phyloP scores from a whole-genome alignment of 2,797 vertebrate species.

The Rhodeus uyekii region DNA sequence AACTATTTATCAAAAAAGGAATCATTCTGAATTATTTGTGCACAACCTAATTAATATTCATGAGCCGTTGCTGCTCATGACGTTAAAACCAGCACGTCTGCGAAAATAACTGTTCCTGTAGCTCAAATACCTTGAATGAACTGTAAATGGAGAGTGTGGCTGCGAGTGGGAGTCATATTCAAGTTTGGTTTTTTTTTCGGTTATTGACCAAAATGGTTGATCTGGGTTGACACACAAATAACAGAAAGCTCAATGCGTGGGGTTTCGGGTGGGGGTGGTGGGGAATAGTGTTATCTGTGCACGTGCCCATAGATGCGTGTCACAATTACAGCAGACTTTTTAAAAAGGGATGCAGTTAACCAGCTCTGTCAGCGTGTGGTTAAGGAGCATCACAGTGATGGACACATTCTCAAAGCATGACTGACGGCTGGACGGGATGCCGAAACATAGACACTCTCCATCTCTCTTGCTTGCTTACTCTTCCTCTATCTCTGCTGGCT shows the following conservation, averaged over 20 bases:
- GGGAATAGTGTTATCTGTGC: conserved; percentile 16
- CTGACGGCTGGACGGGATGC: conserved; percentile 79
- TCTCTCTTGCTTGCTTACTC: conserved; percentile 37
- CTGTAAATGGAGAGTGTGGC: neutral
- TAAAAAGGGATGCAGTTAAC: conserved; percentile 61
- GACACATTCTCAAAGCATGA: conserved; percentile 84
- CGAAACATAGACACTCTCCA: conserved; percentile 30
- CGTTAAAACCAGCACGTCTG: neutral
- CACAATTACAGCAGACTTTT: conserved; percentile 54
- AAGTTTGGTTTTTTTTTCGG: too few species aligned
- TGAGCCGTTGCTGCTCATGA: neutral
- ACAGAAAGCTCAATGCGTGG: neutral
- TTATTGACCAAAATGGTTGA: neutral
- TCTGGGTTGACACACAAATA: neutral
- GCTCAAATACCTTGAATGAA: neutral
- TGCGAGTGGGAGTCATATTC: neutral
- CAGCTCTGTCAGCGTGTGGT: conserved; percentile 62
- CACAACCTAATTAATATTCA: neutral
- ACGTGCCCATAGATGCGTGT: conserved; percentile 14
- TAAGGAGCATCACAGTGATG: conserved; percentile 68
- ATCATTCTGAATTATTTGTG: conserved; percentile 12
- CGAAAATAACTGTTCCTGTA: neutral
- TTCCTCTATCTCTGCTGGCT: conserved; percentile 60
- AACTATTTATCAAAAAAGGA: conserved; percentile 6
- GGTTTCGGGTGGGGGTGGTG: neutral